Conservation (phyloP, 2,888 invertebrate species). For the Aethes cnicana region DNA sequence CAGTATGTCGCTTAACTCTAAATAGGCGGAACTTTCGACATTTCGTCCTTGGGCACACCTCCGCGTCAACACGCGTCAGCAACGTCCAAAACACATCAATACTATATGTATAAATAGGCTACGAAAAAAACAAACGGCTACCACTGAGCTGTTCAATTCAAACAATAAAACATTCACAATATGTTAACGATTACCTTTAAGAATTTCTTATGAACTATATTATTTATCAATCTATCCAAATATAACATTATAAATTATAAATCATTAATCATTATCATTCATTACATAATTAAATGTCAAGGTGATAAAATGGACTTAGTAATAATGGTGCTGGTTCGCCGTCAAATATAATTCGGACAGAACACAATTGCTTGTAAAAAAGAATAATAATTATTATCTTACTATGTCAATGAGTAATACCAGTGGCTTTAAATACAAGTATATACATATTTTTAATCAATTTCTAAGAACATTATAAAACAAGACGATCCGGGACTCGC, state of each 20-base stretch:
- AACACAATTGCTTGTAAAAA: too few species aligned
- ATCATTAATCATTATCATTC: background rate
- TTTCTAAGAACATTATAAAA: background rate
- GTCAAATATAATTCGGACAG: too few species aligned
- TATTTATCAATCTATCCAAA: background rate
- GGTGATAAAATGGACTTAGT: background rate
- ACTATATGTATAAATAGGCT: constrained; percentile 14
- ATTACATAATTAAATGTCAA: background rate
- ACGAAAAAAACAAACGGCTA: constrained; percentile 11
- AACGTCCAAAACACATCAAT: constrained; percentile 11
- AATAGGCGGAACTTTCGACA: constrained; percentile 75
- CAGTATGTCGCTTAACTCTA: constrained; percentile 54
- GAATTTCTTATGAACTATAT: background rate
- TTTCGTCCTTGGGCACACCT: constrained; percentile 54
- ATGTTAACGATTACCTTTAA: constrained; percentile 1
- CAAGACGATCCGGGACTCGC: too few species aligned
- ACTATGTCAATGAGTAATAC: constrained; percentile 13
- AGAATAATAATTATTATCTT: background rate
- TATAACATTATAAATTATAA: background rate
- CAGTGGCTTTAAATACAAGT: constrained; percentile 16
- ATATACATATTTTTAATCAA: constrained; percentile 18
- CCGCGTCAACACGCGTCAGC: background rate
- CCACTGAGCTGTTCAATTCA: constrained; percentile 2
- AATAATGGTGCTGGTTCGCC: background rate
- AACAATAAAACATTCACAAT: background rate